These are phyloP conservation scores for Falco rusticolus DNA, from an alignment of 2,797 vertebrate species.

Conservation along the genomic window DNA sequence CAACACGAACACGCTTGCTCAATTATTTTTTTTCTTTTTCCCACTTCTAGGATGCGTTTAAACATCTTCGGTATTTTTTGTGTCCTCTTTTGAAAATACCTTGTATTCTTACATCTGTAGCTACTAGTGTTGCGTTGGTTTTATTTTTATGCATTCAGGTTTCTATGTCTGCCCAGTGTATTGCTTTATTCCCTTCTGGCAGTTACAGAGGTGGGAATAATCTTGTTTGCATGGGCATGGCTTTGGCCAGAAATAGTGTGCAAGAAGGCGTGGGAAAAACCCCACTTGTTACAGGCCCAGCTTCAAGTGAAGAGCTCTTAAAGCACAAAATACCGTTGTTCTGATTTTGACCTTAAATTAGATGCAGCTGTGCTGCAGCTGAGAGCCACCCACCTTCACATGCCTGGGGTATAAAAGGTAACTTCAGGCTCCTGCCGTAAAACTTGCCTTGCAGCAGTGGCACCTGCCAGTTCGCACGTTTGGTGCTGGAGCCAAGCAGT, in stretches of 20 bases:
- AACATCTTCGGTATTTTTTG: neutral
- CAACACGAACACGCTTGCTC: neutral
- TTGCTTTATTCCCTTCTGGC: neutral
- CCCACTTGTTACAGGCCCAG: neutral
- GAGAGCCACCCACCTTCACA: neutral
- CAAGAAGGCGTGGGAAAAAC: neutral
- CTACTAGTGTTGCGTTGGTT: neutral
- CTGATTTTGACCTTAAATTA: neutral
- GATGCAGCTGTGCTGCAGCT: neutral
- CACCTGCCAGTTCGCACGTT: fast-evolving
- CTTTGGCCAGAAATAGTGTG: neutral
- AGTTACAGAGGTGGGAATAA: neutral
- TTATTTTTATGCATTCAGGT: neutral
- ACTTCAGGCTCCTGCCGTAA: neutral
- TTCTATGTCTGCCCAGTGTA: neutral
- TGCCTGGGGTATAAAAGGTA: neutral
- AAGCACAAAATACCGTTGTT: neutral
- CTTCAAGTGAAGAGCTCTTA: neutral
- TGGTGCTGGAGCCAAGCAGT: neutral
- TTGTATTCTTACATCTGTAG: neutral
- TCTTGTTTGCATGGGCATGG: neutral
- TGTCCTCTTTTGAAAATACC: neutral
- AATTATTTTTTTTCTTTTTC: neutral
- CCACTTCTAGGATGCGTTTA: neutral
- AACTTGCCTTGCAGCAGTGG: neutral